These are phyloP conservation scores for Euspilapteryx auroguttella DNA, from an alignment of 2,888 invertebrate genomes.

Conservation along the genomic window DNA sequence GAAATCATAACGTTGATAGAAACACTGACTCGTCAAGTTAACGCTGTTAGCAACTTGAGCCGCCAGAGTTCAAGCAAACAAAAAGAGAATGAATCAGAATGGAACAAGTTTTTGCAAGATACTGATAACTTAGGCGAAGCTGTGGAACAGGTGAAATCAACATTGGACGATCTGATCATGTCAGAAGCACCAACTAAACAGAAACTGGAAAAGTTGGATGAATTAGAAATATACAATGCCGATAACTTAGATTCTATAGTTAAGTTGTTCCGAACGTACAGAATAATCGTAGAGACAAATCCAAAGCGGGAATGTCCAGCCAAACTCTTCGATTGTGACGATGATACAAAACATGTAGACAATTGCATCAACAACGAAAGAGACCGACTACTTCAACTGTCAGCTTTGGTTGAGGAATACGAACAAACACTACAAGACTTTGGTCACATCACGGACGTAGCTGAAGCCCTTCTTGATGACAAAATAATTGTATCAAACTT, in stretches of 20 bases:
- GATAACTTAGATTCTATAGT: conserved; percentile 62
- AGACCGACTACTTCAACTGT: conserved; percentile 73
- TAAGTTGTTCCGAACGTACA: conserved; percentile 65
- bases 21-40: conserved; percentile 66
- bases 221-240: conserved; percentile 68
- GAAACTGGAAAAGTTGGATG: conserved; percentile 71
- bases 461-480: conserved; percentile 78
- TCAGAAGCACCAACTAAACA: conserved; percentile 68
- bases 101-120: conserved; percentile 71
- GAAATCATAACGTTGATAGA: conserved; percentile 67
- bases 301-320: conserved; percentile 71
- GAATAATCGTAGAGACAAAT: conserved; percentile 67
- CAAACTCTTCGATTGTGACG: conserved; percentile 67
- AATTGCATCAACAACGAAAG: conserved; percentile 71
- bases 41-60: conserved; percentile 68
- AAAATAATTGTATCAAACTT: conserved; percentile 74
- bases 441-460: conserved; percentile 81
- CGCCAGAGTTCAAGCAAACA: conserved; percentile 35
- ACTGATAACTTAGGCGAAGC: conserved; percentile 59
- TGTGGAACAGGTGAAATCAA: conserved; percentile 46
- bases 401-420: conserved; percentile 82
- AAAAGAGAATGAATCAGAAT: conserved; percentile 65
- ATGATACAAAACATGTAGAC: conserved; percentile 70
- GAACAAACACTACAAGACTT: conserved; percentile 87
- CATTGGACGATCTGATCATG: conserved; percentile 57